Base-by-base conservation (phyloP, 2,797 vertebrate genomes). In the Falco cherrug region DNA sequence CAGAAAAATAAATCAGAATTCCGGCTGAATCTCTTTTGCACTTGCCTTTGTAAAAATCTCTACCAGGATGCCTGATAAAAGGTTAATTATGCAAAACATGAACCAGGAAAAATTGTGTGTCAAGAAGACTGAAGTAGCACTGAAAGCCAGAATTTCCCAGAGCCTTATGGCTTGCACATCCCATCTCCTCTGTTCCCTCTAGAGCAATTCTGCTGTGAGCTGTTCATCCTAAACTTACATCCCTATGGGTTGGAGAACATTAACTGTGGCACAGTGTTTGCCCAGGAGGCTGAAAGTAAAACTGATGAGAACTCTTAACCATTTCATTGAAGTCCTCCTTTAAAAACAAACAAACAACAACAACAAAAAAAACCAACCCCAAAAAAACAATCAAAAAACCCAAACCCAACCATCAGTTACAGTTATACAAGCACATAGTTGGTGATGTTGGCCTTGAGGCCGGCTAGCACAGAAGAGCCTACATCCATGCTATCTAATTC, bases 171-270 rank as follows among this genome's bases (percentile, higher is more conserved):
- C 75, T 88, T 47, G 15, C 43, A 63, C 61, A 92, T 74, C 92
- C 77, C 84, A 84, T 69, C 88, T 81, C 59, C 35, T 84, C 91
- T 39, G 57, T 75, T 97, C 96, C 94, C 95, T 92, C 86, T 37
- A 70, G 91, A 96, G 92, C 84, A 89, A 87, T 80, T 93, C 96
- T 90, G 91, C 84, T 94, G 77, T 35, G 95, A 96, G 91, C 91
- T 89, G 60, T 11, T 95, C 90, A 60, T 90, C 91, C 91, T 78
- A 84, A 87, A 90, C 77, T 88, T 54, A 29, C 16, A 84, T 95
- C 97, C 96, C 96, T 22, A 1, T 1, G 68, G 90, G 75, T 89
- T 93, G 74, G 86, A 97, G 84, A 96, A 95, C 88, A 84, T 95
- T 95, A 95, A 85, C 93, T 94, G 90, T 64, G 78, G 78, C 90